Conservation (phyloP, 2,888 invertebrate species). For the Eledone cirrhosa region DNA sequence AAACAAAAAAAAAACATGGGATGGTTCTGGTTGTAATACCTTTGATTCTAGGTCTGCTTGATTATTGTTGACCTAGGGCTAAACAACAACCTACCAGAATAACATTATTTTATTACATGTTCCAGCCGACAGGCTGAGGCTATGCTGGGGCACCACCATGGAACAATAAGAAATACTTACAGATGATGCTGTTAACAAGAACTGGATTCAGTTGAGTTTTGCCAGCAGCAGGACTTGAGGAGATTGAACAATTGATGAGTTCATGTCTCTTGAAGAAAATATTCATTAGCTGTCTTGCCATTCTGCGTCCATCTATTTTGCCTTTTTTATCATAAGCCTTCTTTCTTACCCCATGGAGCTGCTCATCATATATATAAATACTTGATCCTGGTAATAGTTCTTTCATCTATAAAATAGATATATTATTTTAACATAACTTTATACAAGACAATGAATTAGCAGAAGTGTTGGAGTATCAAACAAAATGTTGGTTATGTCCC, state of each 20-base stretch:
- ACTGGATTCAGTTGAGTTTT: constrained; percentile 20
- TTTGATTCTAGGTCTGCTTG: no score
- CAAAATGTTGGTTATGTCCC: no score
- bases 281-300: constrained; percentile 25
- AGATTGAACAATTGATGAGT: constrained; percentile 26
- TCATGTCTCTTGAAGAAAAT: constrained; percentile 24
- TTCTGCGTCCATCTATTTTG: constrained; percentile 24
- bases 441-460: no score
- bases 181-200: constrained; percentile 18
- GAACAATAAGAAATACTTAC: neutral
- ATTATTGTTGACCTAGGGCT: no score
- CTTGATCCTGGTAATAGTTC: constrained; percentile 17
- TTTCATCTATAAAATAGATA: neutral
- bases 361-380: constrained; percentile 23
- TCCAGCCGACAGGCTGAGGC: no score
- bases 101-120: no score
- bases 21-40: no score
- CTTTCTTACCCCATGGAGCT: constrained; percentile 12
- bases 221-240: constrained; percentile 14
- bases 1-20: no score
- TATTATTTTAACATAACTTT: neutral
- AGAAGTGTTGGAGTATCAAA: no score
- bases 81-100: no score
- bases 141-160: no score
- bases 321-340: constrained; percentile 21